phyloP scores from a whole-genome alignment of 2,888 invertebrate species.

The Cacoxenus indagator region DNA sequence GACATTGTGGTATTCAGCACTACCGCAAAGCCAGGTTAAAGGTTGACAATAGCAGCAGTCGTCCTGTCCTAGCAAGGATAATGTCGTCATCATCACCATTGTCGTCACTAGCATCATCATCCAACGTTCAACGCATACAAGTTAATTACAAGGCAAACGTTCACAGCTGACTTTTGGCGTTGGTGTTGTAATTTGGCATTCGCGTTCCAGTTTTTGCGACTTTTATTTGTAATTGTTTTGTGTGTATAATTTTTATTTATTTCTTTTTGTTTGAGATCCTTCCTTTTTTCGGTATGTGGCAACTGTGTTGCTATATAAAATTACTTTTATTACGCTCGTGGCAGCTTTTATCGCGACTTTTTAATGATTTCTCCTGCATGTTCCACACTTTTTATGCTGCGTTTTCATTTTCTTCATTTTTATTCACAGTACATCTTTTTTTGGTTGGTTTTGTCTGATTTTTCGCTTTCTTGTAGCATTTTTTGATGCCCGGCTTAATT shows the following conservation, averaged over 20 bases:
- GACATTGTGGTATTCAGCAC: background rate
- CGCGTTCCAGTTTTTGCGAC: background rate
- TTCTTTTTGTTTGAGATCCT: background rate
- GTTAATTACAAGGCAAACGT: slow-evolving; percentile 30
- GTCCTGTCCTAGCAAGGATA: background rate
- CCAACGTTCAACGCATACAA: slow-evolving; percentile 8
- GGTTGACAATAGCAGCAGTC: background rate
- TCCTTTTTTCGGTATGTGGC: background rate
- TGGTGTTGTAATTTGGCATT: background rate
- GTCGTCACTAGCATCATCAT: background rate
- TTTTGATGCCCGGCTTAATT: slow-evolving; percentile 24
- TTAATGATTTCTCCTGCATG: slow-evolving; percentile 16
- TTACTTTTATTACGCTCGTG: slow-evolving; percentile 31
- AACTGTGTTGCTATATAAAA: slow-evolving; percentile 30
- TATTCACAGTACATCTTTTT: background rate
- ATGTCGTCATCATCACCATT: background rate
- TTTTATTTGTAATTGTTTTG: background rate
- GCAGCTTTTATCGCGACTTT: slow-evolving; percentile 31
- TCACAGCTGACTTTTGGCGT: slow-evolving; percentile 4
- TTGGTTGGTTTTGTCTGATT: background rate
- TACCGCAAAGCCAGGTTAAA: background rate
- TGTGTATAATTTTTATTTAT: background rate
- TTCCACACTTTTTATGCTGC: background rate
- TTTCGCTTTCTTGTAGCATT: background rate
- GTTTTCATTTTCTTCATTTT: background rate